Evolutionary conservation across 1,140 invertebrate genomes (phyloP), one percentile per base, ranked within the genome.

Genomic region (Streblospio benedicti): DNA sequence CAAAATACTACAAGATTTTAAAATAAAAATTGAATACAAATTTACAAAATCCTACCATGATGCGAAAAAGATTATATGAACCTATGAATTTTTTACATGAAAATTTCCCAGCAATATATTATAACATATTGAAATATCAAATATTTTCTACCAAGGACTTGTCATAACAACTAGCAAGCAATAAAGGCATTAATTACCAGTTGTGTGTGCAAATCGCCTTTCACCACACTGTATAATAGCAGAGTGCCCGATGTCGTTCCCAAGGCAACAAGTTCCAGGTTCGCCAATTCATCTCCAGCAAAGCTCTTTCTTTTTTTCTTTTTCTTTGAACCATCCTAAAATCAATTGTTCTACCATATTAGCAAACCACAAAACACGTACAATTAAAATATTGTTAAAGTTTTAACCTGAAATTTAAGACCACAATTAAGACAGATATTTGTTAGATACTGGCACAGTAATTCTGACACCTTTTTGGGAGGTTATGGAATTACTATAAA

Each of bases 241-340:
- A 88, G 79, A 61, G 79, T 77, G 41, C 86, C 86, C 62, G 79
- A 81, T 1, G 75, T 73, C 16, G 85, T 87, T 30, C 86, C 86
- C 64, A 88, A 71, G 1, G 83, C 84, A 71, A 84, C 74, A 62
- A 80, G 60, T 54, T 76, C 65, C 12, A 67, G 54, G 25, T 67
- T 52, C 4, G 61, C 59, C 2, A 64, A 31, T 31, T 56, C 56
- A 32, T 67, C 50, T 33, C 41, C 44, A 16, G 54, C 58, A 23
- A 45, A 58, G 14, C 75, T 77, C 60, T 78, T 79, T 59, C 64
- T 77, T 63, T 74, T 50, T 44, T 50, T 80, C 52, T 76, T 75
- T 59, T 79, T 82, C 47, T 63, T 67, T 38, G 63, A 33, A 1
- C 54, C 25, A 23, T 25, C 57, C 38, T 77, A 25, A 20, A 32